These are phyloP conservation scores for Drosophila neotestacea DNA, from an alignment of 2,888 invertebrate species.

Conservation along the genomic window DNA sequence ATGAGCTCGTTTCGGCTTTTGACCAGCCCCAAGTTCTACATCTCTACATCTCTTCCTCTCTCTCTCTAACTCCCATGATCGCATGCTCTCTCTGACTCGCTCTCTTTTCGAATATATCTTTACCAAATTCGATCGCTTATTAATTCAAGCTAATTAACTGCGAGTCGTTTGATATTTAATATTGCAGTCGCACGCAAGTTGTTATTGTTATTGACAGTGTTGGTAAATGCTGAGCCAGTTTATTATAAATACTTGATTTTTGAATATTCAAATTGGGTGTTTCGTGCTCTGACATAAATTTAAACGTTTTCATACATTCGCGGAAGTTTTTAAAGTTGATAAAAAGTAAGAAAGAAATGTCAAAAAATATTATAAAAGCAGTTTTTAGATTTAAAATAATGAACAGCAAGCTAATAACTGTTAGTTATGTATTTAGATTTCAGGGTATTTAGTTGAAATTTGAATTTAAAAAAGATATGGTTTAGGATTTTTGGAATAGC, in stretches of 20 bases:
- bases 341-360: conserved; percentile 3
- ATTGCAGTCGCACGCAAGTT: conserved; percentile 35
- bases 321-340: conserved; percentile 13
- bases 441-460: not conserved
- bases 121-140: conserved; percentile 57
- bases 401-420: not conserved
- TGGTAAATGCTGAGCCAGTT: conserved; percentile 36
- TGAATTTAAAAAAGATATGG: not conserved
- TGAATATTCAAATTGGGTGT: conserved; percentile 21
- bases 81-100: conserved; percentile 13
- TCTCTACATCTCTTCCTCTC: conserved; percentile 22
- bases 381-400: not conserved
- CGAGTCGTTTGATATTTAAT: conserved; percentile 63
- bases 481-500: no score
- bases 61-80: not conserved
- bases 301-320: conserved; percentile 9
- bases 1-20: conserved; percentile 60
- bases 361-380: not conserved
- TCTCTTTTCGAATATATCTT: conserved; percentile 14
- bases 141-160: conserved; percentile 73
- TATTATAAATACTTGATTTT: conserved; percentile 10
- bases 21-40: conserved; percentile 47
- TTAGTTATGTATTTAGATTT: not conserved
- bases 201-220: conserved; percentile 38
- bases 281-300: conserved; percentile 19